Percentiles rank a stretch among this genome's conserved stretches.
These are phyloP conservation scores for Lateolabrax maculatus DNA, from an alignment of 2,797 vertebrate species.

Conservation along the genomic window DNA sequence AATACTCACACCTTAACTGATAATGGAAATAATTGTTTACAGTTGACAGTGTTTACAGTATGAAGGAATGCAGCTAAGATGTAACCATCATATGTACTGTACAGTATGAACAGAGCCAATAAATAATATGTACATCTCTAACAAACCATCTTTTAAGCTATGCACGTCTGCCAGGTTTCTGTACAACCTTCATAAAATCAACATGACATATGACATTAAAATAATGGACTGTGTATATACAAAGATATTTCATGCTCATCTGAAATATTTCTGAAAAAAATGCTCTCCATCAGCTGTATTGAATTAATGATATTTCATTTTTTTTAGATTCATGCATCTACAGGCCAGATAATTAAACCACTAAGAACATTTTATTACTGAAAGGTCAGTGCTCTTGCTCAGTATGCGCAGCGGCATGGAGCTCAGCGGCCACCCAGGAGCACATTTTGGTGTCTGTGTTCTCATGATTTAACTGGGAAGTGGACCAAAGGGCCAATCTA, in stretches of 20 bases:
- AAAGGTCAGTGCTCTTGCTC: slow-evolving; percentile 55
- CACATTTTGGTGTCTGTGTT: slow-evolving; percentile 46
- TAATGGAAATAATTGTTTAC: background rate
- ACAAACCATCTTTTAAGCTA: background rate
- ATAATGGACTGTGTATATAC: slow-evolving; percentile 1
- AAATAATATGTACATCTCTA: background rate
- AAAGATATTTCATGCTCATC: slow-evolving; percentile 18
- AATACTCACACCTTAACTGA: background rate
- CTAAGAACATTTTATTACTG: slow-evolving; percentile 54
- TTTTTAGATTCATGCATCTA: slow-evolving; percentile 48
- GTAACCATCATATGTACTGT: too few species aligned
- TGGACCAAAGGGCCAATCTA: slow-evolving; percentile 39
- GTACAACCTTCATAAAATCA: slow-evolving; percentile 9
- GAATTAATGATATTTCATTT: slow-evolving; percentile 55
- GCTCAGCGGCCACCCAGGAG: slow-evolving; percentile 51
- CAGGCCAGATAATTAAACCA: slow-evolving; percentile 61
- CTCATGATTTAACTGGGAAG: slow-evolving; percentile 34
- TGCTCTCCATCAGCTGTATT: slow-evolving; percentile 18
- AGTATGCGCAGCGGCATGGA: slow-evolving; percentile 13
- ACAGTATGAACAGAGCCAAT: background rate
- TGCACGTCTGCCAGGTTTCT: slow-evolving; percentile 1
- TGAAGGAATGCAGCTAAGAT: background rate
- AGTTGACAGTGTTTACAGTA: background rate
- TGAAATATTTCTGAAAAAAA: slow-evolving; percentile 43
- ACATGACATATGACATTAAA: background rate